Conservation (phyloP, 1,140 invertebrate species). For the Diachasma alloeum region DNA sequence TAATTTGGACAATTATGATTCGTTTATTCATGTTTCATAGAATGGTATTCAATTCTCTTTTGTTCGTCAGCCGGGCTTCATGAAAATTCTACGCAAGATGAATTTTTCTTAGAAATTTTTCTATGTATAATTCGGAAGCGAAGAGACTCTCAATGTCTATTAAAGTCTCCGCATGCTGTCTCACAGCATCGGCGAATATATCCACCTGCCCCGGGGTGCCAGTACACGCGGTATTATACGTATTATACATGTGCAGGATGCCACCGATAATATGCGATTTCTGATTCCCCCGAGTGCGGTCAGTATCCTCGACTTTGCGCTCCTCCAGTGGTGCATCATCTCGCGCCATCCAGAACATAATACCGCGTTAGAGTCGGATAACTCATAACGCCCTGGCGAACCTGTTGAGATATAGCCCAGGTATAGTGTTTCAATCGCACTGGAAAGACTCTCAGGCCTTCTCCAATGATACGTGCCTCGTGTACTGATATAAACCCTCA, state of each 20-base stretch:
- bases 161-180: background rate
- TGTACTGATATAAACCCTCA: slow-evolving; percentile 21
- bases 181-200: background rate
- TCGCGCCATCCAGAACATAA: background rate
- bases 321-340: background rate
- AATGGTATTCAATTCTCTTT: no score
- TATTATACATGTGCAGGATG: slow-evolving; percentile 5
- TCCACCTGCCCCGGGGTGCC: background rate
- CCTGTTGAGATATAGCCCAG: slow-evolving; percentile 63
- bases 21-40: no score
- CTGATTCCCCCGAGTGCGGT: background rate
- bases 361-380: slow-evolving; percentile 37
- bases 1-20: no score
- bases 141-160: background rate
- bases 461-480: slow-evolving; percentile 19
- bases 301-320: slow-evolving; percentile 1
- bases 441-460: slow-evolving; percentile 14
- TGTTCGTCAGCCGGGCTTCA: no score
- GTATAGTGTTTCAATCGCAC: slow-evolving; percentile 61
- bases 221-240: background rate
- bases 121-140: background rate
- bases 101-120: background rate
- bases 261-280: slow-evolving; percentile 4
- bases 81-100: no score
- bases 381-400: slow-evolving; percentile 59